phyloP scores from a whole-genome alignment of 2,888 invertebrate genomes.

The Cyclophora albipunctata region DNA sequence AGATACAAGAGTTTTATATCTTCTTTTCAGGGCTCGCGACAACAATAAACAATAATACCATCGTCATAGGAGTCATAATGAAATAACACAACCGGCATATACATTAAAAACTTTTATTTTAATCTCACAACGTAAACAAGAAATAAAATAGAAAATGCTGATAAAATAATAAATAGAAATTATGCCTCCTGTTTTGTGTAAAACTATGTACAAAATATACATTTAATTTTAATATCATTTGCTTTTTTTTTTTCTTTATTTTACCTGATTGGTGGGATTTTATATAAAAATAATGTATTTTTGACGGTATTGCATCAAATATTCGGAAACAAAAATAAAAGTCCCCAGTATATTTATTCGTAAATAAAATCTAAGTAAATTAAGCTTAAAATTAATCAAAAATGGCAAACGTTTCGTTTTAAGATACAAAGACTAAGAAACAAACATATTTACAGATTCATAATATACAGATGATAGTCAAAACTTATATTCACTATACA shows the following conservation, averaged over 20 bases:
- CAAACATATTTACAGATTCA: constrained; percentile 53
- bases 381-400: constrained; percentile 34
- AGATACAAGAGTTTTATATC: no score
- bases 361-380: not conserved
- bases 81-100: constrained; percentile 21
- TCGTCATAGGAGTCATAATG: not conserved
- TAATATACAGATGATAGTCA: constrained; percentile 40
- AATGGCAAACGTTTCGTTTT: constrained; percentile 42
- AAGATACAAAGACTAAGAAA: constrained; percentile 35
- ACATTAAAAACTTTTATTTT: constrained; percentile 42
- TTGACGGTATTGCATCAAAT: not conserved
- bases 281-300: not conserved
- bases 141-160: constrained; percentile 49
- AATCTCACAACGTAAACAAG: constrained; percentile 47
- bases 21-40: no score
- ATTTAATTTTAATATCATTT: constrained; percentile 30
- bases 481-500: not conserved
- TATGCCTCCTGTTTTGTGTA: constrained; percentile 61
- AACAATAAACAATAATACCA: no score
- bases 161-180: constrained; percentile 54
- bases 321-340: constrained; percentile 1
- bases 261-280: constrained; percentile 40
- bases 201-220: constrained; percentile 66
- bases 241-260: constrained; percentile 8
- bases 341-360: not conserved